Percentiles rank a stretch among this genome's conserved stretches.
Conservation (phyloP, 2,113 vertebrate species). For the Menura novaehollandiae region DNA sequence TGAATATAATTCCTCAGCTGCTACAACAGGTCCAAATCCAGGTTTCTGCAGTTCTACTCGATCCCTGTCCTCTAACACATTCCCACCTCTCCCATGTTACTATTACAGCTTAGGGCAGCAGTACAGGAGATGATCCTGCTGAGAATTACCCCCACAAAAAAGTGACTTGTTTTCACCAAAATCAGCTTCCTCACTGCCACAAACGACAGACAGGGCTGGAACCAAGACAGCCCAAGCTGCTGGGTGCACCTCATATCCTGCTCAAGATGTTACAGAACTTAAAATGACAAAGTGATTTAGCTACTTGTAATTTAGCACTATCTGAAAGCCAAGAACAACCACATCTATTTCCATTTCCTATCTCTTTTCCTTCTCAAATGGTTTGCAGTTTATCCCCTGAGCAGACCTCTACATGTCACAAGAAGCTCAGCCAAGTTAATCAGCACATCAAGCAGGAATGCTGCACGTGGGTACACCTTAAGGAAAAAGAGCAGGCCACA, state of each 20-base stretch:
- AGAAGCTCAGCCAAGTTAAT: not conserved
- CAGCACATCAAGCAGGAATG: not conserved
- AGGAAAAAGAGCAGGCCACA: not conserved
- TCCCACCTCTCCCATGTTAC: not conserved
- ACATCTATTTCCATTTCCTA: not conserved
- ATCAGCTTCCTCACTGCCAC: not conserved
- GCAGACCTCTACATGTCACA: not conserved
- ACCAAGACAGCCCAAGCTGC: not conserved
- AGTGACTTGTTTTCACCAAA: not conserved
- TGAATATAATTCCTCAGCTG: not conserved
- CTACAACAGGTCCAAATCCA: not conserved
- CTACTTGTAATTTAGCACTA: not conserved
- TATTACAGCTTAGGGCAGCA: rapidly evolving
- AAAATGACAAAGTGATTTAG: not conserved
- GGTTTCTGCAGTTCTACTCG: not conserved
- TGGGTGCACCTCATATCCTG: not conserved
- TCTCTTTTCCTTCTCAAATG: not conserved
- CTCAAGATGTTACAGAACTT: rapidly evolving
- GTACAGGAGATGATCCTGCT: not conserved
- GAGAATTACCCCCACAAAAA: not conserved
- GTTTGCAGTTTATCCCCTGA: not conserved
- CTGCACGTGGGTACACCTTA: not conserved
- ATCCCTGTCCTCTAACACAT: not conserved
- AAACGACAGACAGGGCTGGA: rapidly evolving
- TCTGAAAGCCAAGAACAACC: not conserved